These are phyloP conservation scores for Numenius phaeopus DNA, from an alignment of 2,797 vertebrate genomes.

Conservation along the genomic window DNA sequence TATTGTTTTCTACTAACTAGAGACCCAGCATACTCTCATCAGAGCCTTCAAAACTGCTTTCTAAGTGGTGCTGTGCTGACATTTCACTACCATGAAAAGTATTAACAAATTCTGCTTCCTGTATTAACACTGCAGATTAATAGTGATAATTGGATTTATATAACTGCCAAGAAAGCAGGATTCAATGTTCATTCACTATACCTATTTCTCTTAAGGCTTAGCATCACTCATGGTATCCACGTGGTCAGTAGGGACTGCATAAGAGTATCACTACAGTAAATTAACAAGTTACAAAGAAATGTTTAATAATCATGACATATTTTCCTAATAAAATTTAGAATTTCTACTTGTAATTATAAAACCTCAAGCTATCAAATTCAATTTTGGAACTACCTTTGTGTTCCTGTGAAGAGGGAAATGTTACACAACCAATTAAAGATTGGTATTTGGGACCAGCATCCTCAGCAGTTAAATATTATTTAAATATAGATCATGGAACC, in stretches of 20 bases:
- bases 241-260: background rate
- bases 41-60: background rate
- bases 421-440: background rate
- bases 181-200: background rate
- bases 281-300: background rate
- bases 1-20: background rate
- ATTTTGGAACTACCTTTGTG: background rate
- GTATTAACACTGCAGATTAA: background rate
- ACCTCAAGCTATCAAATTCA: background rate
- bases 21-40: background rate
- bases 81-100: background rate
- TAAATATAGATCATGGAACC: slow-evolving; percentile 20
- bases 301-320: background rate
- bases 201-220: background rate
- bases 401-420: background rate
- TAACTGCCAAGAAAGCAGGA: background rate
- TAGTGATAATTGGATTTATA: background rate
- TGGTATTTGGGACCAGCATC: background rate
- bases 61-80: background rate
- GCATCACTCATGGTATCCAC: background rate
- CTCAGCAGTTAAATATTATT: slow-evolving; percentile 13
- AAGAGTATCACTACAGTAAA: background rate
- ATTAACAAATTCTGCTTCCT: background rate
- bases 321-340: background rate
- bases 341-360: background rate